Base-by-base conservation (phyloP, 2,797 vertebrate genomes). In the Sebastiscus tertius region DNA sequence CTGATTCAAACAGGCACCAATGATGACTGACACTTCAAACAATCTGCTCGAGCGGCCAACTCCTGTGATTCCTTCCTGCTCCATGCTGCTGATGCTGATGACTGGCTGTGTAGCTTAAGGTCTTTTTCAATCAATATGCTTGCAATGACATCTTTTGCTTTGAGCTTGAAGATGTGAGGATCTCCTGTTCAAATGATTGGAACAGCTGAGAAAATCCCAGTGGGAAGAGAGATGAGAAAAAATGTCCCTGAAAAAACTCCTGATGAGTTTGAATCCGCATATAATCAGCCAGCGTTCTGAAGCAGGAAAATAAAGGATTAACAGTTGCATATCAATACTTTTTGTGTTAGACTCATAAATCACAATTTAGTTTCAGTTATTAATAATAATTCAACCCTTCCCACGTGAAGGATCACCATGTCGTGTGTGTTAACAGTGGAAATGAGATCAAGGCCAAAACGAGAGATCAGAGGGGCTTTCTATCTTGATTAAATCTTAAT, bases 401-500 rank as follows among this genome's bases (percentile, higher is more conserved):
- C 26, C 42, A 54, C 14, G 13, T 66, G 36, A 71, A 69, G 62
- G 66, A 86, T 70, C 46, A 8, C 26, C 0, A 22, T 71, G 71
- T 63, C 11, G 4, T 60, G 55, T 56, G 66, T 71, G 72, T 77
- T 70, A 65, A 68, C 46, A 49, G 70, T 58, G 59, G 49, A 90
- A 84, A 85, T 72, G 66, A 76, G 66, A 87, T 69, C 69, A 81
- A 82, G 81, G 79, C 49, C 65, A 71, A 75, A 79, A 66, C 56
- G 42, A 73, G 66, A 88, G 90, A 77, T 89, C 84, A 86, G 75
- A 83, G 65, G 73, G 73, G 75, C 26, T 81, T 81, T 88, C 71
- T 75, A 39, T 83, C 81, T 77, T 80, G 63, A 91, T 92, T 88
- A 81, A 89, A 90, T 89, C 71, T 88, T 88, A 84, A 89, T 76